Evolutionary conservation across 2,888 invertebrate genomes (phyloP), one percentile per base, ranked within the genome.

Genomic region (Anorthoa munda): DNA sequence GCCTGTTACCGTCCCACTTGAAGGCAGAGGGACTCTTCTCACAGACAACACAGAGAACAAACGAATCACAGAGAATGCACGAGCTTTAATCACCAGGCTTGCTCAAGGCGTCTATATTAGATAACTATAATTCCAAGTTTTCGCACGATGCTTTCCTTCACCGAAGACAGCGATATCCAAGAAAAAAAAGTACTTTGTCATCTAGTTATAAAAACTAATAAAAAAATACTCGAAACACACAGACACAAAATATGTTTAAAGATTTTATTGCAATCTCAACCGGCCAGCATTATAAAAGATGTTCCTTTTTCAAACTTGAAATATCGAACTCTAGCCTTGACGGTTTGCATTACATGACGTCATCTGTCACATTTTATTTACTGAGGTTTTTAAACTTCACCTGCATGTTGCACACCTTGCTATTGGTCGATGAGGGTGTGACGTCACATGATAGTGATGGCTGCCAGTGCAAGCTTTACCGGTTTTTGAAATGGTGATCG

Each of bases 281-380:
- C 4, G 39, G 21, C 65, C 61, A 39, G 50, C 23, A 11, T 21
- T 53, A 39, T 21, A 82, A 58, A 66, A 59, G 50, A 69, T 23
- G 53, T 78, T 82, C 67, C 65, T 67, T 70, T 79, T 77, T 66
- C 61, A 82, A 79, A 82, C 72, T 78, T 72, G 66, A 80, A 77
- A 82, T 80, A 82, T 77, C 82, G 66, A 79, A 79, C 67, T 56
- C 39, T 61, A 82, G 50, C 80, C 80, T 80, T 80, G 80, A 72
- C 61, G 55, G 39, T 82, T 77, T 71, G 65, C 56, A 77, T 77
- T 51, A 48, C 21, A 51, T 82, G 82, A 82, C 78, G 82, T 77
- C 67, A 67, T 65, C 56, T 82, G 78, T 80, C 82, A 67, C 67
- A 66, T 65, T 63, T 39, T n/a, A 39, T 72, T 51, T 61, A 46